Conservation (phyloP, 2,113 vertebrate genomes). For the Solea senegalensis region DNA sequence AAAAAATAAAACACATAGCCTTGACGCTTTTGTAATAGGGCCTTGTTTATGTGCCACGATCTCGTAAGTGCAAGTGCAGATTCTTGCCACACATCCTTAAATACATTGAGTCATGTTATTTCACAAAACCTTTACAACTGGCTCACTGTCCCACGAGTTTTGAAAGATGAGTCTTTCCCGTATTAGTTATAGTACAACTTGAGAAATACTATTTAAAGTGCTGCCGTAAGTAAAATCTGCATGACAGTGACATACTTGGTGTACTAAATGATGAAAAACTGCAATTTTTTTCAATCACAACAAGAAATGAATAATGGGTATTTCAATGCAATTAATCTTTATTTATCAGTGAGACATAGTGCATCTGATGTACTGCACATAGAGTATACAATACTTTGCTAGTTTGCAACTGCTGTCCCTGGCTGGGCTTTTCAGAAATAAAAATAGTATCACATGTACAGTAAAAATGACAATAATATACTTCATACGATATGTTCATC, state of each 20-base stretch:
- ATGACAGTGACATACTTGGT: not conserved
- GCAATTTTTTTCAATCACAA: not conserved
- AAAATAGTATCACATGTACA: too few relatives aligned
- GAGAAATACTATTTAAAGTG: constrained; percentile 26
- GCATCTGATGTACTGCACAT: too few relatives aligned
- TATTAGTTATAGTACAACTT: constrained; percentile 32
- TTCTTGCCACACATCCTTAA: constrained; percentile 60
- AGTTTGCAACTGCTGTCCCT: too few relatives aligned
- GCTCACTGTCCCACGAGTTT: constrained; percentile 27
- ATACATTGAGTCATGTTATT: constrained; percentile 39
- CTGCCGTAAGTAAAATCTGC: not conserved
- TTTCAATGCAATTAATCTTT: too few relatives aligned
- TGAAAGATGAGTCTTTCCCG: constrained; percentile 61
- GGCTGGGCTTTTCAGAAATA: too few relatives aligned
- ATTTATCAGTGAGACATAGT: too few relatives aligned
- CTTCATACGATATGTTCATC: too few relatives aligned
- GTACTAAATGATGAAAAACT: not conserved
- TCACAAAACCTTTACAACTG: constrained; percentile 37
- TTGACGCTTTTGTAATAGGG: constrained; percentile 49
- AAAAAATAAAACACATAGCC: constrained; percentile 36
- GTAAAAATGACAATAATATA: too few relatives aligned
- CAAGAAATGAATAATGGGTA: too few relatives aligned
- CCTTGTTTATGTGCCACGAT: not conserved
- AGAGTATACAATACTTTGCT: too few relatives aligned
- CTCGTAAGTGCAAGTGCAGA: constrained; percentile 33